Base-by-base conservation (phyloP, 2,797 vertebrate genomes). In the Loris lydekkerianus region DNA sequence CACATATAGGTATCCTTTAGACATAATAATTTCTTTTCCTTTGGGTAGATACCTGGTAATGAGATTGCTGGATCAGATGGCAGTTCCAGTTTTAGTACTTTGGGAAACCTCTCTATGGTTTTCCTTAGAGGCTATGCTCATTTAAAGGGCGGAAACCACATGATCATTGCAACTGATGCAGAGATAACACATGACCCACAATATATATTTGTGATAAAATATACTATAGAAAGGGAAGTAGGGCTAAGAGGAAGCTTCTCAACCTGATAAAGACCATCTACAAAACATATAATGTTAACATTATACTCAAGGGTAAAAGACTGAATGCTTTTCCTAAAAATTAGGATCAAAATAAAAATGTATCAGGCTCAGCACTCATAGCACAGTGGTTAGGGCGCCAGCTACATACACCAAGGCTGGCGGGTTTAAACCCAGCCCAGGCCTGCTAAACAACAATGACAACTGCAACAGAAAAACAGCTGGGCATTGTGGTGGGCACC, bases 191-290 rank as follows among this genome's bases (percentile, higher is more conserved):
- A 73, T 34, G 31, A 83, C 93, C 84, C 65, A 49, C 40, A 75
- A 34, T 17, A 60, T 49, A 70, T 73, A 91, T 75, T 93, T 91
- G 84, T 80, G 40, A 70, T 76, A 77, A 87, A 81, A 86, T 69
- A n/a, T 81, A 70, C 20, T 84, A 25, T 40, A 75, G 73, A 75
- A 93, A 95, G 46, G 18, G 78, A 93, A 80, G 13, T 9, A 58
- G 27, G 11, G 69, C 34, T 25, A 77, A 90, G 85, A 63, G 53
- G 13, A 91, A 75, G 3, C 78, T 69, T 83, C 67, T 94, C 21
- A 84, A 49, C 10, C 53, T 85, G 37, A 85, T 72, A 43, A 87
- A 90, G 21, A 27, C n/a, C 17, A 76, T 7, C 40, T 67, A 34
- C 0, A 37, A 80, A 84, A 75, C 53, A 73, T 34, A 3, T 53